Evolutionary conservation across 2,888 invertebrate genomes (phyloP).

Genomic region (Philereme transversata): DNA sequence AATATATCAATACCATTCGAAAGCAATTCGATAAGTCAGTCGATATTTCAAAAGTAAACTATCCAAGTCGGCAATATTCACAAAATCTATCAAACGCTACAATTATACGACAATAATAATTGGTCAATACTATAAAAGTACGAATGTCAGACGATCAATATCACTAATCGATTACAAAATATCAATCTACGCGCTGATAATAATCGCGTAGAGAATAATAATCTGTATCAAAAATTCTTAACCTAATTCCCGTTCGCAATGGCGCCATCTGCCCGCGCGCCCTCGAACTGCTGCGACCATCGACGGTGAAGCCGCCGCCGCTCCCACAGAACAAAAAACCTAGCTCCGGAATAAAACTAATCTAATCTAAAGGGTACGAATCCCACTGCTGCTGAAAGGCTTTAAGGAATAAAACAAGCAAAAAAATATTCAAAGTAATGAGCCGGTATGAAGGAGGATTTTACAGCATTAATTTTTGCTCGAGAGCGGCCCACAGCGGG

Average conservation of each 20-base stretch:
- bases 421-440: no score
- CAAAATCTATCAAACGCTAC: conserved; percentile 28
- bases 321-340: background rate
- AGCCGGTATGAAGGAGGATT: background rate
- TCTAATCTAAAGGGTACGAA: no score
- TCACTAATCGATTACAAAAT: conserved; percentile 34
- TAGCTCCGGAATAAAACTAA: no score
- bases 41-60: conserved; percentile 20
- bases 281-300: conserved; percentile 33
- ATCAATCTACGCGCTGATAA: conserved; percentile 25
- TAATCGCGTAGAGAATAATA: conserved; percentile 25
- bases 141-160: conserved; percentile 40
- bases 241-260: conserved; percentile 11
- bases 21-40: conserved; percentile 24
- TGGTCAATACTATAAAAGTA: conserved; percentile 39
- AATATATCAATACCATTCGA: conserved; percentile 5
- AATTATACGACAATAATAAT: conserved; percentile 29
- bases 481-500: conserved; percentile 69
- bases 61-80: conserved; percentile 27
- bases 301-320: background rate
- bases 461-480: conserved; percentile 58
- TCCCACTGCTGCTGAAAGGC: no score
- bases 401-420: no score
- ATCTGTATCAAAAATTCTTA: conserved; percentile 18
- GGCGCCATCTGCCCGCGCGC: conserved; percentile 27